These are phyloP conservation scores for Lathronympha strigana DNA, from an alignment of 2,888 invertebrate species.

Conservation along the genomic window DNA sequence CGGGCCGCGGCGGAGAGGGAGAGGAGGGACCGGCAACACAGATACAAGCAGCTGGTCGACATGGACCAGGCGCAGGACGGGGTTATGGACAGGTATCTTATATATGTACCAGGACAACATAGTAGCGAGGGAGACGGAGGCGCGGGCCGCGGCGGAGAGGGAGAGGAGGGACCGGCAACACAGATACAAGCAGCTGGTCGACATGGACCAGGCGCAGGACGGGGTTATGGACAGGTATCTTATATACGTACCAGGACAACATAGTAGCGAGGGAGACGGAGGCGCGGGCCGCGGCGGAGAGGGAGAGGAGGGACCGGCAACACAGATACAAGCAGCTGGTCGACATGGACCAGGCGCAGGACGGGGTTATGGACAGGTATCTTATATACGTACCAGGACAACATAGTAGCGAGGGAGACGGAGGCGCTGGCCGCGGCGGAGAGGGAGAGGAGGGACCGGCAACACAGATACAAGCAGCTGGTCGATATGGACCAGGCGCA, in stretches of 20 bases:
- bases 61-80: conserved; percentile 98
- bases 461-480: conserved; percentile 91
- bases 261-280: conserved; percentile 91
- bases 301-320: conserved; percentile 91
- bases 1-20: conserved; percentile 94
- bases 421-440: conserved; percentile 94
- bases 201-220: conserved; percentile 97
- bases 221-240: no score
- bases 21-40: conserved; percentile 90
- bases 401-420: conserved; percentile 90
- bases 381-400: conserved; percentile 94
- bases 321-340: conserved; percentile 93
- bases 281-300: conserved; percentile 93
- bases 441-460: conserved; percentile 91
- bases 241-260: conserved; percentile 94
- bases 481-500: conserved; percentile 97
- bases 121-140: conserved; percentile 91
- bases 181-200: conserved; percentile 93
- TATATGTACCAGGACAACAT: conserved; percentile 93
- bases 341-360: conserved; percentile 97
- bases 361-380: no score
- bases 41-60: conserved; percentile 94
- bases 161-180: conserved; percentile 92
- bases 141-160: conserved; percentile 92
- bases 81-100: no score